These are phyloP conservation scores for rabbit (Oryctolagus cuniculus) DNA, from an alignment of 2,113 vertebrate genomes.

Conservation along the genomic window DNA sequence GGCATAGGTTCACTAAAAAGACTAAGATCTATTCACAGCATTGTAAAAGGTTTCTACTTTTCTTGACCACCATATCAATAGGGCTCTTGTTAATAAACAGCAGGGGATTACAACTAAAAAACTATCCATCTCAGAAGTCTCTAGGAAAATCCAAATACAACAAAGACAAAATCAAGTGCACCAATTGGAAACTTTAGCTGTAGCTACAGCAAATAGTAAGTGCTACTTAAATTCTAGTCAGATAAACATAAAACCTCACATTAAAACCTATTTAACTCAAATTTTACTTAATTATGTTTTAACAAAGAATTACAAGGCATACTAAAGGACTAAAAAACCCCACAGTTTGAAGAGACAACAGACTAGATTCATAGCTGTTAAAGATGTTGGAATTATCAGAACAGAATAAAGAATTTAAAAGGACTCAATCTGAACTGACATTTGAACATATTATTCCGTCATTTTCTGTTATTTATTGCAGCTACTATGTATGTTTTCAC, in stretches of 20 bases:
- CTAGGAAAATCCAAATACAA: not conserved
- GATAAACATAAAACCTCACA: not conserved
- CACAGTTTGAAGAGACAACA: not conserved
- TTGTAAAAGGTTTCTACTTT: not conserved
- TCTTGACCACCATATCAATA: not conserved
- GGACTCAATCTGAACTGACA: not conserved
- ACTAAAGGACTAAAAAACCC: not conserved
- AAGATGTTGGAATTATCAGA: not conserved
- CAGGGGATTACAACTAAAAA: too few species aligned
- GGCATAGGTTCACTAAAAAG: not conserved
- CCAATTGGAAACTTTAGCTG: not conserved
- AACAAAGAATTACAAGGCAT: not conserved
- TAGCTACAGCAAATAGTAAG: not conserved
- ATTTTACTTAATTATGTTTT: not conserved
- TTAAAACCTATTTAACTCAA: not conserved
- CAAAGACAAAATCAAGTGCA: not conserved
- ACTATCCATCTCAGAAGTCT: not conserved
- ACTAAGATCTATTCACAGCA: not conserved
- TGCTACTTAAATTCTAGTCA: not conserved
- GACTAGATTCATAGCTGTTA: not conserved
- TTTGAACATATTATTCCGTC: not conserved
- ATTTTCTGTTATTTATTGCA: not conserved
- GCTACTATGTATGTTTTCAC: not conserved
- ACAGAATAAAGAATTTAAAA: not conserved
- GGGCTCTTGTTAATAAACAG: not conserved